phyloP scores from a whole-genome alignment of 2,797 vertebrate species.

The Rhinophrynus dorsalis region DNA sequence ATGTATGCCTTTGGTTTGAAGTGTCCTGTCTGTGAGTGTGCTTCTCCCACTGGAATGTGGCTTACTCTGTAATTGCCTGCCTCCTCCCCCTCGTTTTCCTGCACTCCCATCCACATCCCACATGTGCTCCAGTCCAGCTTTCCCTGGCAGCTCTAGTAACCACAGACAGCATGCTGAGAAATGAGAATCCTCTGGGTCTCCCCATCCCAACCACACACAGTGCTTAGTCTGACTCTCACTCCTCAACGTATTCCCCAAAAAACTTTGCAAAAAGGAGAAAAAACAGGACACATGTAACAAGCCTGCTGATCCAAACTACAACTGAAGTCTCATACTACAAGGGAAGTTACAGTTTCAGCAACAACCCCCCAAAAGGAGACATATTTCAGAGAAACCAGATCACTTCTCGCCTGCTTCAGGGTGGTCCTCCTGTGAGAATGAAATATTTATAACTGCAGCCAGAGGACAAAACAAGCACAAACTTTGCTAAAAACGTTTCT shows the following conservation, averaged over 20 bases:
- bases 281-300: constrained; percentile 2
- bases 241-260: constrained; percentile 27
- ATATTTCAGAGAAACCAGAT: constrained; percentile 33
- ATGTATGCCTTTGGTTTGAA: constrained; percentile 23
- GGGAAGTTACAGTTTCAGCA: constrained; percentile 26
- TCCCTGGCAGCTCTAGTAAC: constrained; percentile 54
- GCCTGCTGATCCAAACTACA: not conserved
- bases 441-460: constrained; percentile 39
- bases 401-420: constrained; percentile 40
- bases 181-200: constrained; percentile 56
- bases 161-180: constrained; percentile 50
- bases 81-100: constrained; percentile 36
- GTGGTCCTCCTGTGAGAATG: constrained; percentile 46
- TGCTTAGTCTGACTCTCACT: constrained; percentile 49
- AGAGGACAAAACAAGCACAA: constrained; percentile 32
- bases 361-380: not conserved
- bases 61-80: constrained; percentile 22
- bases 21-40: too few relatives aligned
- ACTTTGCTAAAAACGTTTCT: constrained; percentile 20
- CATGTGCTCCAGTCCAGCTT: constrained; percentile 63
- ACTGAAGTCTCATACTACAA: not conserved
- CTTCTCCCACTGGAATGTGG: constrained; percentile 45
- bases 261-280: constrained; percentile 37
- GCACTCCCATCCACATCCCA: constrained; percentile 41
- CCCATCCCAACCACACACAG: constrained; percentile 59